Evolutionary conservation across 2,113 vertebrate species (phyloP).

Genomic region (Lepus europaeus): DNA sequence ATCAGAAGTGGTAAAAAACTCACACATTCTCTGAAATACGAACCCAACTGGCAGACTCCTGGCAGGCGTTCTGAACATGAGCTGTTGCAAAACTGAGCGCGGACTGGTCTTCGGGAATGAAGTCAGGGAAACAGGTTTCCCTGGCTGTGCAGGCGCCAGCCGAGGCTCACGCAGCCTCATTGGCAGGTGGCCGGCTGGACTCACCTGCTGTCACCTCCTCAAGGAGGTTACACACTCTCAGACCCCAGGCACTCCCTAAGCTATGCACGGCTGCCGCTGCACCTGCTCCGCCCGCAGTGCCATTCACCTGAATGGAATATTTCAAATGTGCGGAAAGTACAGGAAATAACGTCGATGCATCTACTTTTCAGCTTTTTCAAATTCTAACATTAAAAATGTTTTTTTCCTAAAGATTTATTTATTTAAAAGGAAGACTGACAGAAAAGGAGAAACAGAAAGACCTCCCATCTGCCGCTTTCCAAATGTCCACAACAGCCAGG

Average conservation of each 20-base stretch:
- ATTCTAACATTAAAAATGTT: not conserved
- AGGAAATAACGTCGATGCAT: not conserved
- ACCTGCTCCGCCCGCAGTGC: not conserved
- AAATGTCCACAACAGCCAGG: too few species aligned
- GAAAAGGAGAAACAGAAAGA: too few species aligned
- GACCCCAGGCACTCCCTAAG: not conserved
- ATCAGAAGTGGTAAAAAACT: conserved; percentile 24
- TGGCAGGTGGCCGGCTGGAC: not conserved
- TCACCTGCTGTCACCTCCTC: not conserved
- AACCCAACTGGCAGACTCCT: conserved; percentile 12
- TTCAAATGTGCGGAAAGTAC: not conserved
- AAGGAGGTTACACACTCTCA: not conserved
- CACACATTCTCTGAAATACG: not conserved
- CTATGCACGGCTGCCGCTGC: not conserved
- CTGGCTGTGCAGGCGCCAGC: conserved; percentile 27
- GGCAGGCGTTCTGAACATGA: conserved; percentile 1
- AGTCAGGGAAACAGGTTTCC: conserved; percentile 61
- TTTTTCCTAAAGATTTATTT: too few species aligned
- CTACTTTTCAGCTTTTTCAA: not conserved
- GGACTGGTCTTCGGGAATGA: not conserved
- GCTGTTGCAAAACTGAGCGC: not conserved
- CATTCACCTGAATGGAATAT: too few species aligned
- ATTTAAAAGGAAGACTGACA: too few species aligned
- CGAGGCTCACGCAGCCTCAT: not conserved
- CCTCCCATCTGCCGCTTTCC: too few species aligned